Base-by-base conservation (phyloP, 2,797 vertebrate species). In the Merluccius polli region DNA sequence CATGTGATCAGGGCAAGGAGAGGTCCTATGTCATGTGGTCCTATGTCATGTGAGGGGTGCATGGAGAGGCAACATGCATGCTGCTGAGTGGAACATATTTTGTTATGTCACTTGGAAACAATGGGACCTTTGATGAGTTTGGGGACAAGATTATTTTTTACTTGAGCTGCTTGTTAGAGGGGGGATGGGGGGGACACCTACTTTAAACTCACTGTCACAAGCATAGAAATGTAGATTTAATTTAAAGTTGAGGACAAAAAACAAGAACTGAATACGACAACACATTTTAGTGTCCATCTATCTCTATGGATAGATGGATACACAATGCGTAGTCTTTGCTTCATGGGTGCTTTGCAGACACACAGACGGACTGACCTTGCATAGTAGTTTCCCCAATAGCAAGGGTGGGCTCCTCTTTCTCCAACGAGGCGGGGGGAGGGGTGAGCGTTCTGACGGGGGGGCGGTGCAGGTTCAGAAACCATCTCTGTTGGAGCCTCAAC, bases 321-420 rank as follows among this genome's bases (percentile, higher is more conserved):
- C 52, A 2, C 12, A 8, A n/a, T n/a, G 6, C 0, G 52, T 59
- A n/a, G 7, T 59, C 52, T 59, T n/a, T n/a, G 52, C 21, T 24
- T 59, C 21, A 59, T 59, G 52, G 52, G 21, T n/a, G 21, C 52
- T 59, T n/a, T 8, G n/a, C 33, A n/a, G 35, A 30, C 9, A 38
- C 7, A 72, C 5, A 33, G 44, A 69, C 7, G 6, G 18, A 76
- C 89, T 87, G 68, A 98, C 97, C 96, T 96, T 94, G 96, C 44
- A 94, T 89, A 63, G 93, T 86, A 87, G 91, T 81, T 88, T 94
- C 94, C 93, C 93, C 86, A 24, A 75, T 83, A 74, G 79, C 15
- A 2, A 87, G 82, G 77, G 82, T 63, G 7, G 83, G 74, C 0
- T 90, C 88, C 67, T 69, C 67, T 30, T 32, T 69, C 67, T 69